Conservation (phyloP, 2,113 vertebrate genomes). For the Calidris pugnax region DNA sequence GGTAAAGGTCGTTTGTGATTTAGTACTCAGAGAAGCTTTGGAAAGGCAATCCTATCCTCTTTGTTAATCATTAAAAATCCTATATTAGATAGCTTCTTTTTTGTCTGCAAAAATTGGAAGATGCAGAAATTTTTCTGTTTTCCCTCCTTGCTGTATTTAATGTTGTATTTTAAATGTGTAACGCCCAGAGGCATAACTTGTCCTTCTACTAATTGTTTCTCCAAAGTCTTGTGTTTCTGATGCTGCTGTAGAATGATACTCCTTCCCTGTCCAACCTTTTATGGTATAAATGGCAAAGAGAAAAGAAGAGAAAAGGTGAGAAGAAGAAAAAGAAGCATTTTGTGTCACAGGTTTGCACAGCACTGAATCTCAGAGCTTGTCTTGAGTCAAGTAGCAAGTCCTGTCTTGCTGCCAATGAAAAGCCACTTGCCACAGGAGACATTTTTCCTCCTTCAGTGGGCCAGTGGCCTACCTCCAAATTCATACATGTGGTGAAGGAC, state of each 20-base stretch:
- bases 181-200: not conserved
- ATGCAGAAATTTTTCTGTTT: not conserved
- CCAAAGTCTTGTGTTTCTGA: not conserved
- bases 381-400: not conserved
- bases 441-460: not conserved
- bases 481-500: not conserved
- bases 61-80: conserved; percentile 45
- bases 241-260: not conserved
- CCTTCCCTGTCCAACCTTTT: not conserved
- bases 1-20: conserved; percentile 24
- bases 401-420: not conserved
- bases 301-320: not conserved
- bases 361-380: not conserved
- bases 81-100: not conserved
- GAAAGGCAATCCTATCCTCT: conserved; percentile 14
- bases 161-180: not conserved
- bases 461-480: not conserved
- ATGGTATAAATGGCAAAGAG: not conserved
- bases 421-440: not conserved
- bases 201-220: not conserved
- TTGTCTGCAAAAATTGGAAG: not conserved
- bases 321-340: not conserved
- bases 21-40: conserved; percentile 5
- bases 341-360: not conserved
- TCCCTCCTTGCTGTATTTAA: not conserved